Conservation (phyloP, 2,888 invertebrate species). For the Brenthis hecate region DNA sequence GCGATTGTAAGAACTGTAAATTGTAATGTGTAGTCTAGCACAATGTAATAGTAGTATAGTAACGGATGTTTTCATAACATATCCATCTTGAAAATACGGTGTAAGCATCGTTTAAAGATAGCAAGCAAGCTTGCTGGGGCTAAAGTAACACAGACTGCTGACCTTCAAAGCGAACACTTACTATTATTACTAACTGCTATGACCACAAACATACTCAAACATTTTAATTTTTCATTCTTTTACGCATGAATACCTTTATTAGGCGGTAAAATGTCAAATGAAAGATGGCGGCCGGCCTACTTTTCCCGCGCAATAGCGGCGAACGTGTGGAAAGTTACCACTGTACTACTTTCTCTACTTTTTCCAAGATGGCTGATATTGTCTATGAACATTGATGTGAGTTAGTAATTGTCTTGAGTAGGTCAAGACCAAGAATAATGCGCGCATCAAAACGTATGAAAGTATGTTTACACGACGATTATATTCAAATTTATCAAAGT, state of each 20-base stretch:
- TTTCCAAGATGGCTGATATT: conserved; percentile 77
- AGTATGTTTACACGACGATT: conserved; percentile 1
- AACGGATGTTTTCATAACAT: conserved; percentile 66
- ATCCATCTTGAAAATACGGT: conserved; percentile 50
- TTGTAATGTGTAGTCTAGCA: conserved; percentile 2
- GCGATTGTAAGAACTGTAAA: conserved; percentile 26
- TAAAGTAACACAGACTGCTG: conserved; percentile 40
- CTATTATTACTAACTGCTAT: conserved; percentile 1
- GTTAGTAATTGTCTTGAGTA: conserved; percentile 49
- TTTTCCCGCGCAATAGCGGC: conserved; percentile 75
- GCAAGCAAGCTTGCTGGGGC: conserved; percentile 59
- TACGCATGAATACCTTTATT: conserved; percentile 43
- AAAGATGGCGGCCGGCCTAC: conserved; percentile 77
- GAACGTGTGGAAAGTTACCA: conserved; percentile 79
- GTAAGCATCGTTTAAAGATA: conserved; percentile 61
- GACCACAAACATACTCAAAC: neutral
- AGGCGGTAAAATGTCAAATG: conserved; percentile 66
- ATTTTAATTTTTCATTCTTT: conserved; percentile 24
- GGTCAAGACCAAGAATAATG: conserved; percentile 61
- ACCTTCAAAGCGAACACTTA: conserved; percentile 6
- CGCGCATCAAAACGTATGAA: conserved; percentile 37
- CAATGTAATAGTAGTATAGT: conserved; percentile 46
- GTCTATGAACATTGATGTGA: conserved; percentile 54
- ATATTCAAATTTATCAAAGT: conserved; percentile 5
- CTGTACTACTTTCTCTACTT: conserved; percentile 82